Conservation (phyloP, 2,113 vertebrate genomes). For the Carollia perspicillata region DNA sequence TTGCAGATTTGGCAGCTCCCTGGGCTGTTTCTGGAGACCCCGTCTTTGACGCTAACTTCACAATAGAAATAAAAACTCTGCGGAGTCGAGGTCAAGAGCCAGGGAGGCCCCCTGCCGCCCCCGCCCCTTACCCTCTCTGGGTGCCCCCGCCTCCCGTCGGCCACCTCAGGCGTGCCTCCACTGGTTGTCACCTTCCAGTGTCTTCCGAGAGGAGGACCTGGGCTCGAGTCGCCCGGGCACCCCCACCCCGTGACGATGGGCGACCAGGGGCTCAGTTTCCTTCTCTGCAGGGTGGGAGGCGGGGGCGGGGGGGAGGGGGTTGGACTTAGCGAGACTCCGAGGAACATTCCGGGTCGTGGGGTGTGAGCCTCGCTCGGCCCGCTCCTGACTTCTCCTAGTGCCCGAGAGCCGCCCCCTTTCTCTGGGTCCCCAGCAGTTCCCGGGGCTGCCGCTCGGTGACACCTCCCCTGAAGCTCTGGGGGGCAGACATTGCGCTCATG, state of each 20-base stretch:
- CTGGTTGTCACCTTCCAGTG: not conserved
- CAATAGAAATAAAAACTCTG: not conserved
- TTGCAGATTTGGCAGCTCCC: slow-evolving; percentile 46
- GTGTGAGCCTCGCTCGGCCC: not conserved
- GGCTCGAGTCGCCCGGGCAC: not conserved
- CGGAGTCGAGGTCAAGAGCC: not conserved
- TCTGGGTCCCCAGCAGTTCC: not conserved
- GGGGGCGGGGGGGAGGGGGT: no score
- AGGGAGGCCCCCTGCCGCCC: not conserved
- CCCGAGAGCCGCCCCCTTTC: not conserved
- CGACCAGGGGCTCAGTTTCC: not conserved
- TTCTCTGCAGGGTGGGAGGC: not conserved
- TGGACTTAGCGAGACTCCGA: not conserved
- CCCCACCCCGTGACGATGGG: not conserved
- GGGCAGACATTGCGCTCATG: not conserved
- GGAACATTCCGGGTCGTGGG: not conserved
- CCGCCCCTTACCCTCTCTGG: not conserved
- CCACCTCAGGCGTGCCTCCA: not conserved
- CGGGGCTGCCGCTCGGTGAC: not conserved
- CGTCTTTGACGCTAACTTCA: slow-evolving; percentile 15
- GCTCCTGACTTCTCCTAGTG: not conserved
- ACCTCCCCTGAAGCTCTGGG: not conserved
- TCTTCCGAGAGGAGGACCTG: not conserved
- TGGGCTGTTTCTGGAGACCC: slow-evolving; percentile 7
- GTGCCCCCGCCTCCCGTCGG: not conserved